These are phyloP conservation scores for Aeoliscus strigatus DNA, from an alignment of 2,797 vertebrate species.

Conservation along the genomic window DNA sequence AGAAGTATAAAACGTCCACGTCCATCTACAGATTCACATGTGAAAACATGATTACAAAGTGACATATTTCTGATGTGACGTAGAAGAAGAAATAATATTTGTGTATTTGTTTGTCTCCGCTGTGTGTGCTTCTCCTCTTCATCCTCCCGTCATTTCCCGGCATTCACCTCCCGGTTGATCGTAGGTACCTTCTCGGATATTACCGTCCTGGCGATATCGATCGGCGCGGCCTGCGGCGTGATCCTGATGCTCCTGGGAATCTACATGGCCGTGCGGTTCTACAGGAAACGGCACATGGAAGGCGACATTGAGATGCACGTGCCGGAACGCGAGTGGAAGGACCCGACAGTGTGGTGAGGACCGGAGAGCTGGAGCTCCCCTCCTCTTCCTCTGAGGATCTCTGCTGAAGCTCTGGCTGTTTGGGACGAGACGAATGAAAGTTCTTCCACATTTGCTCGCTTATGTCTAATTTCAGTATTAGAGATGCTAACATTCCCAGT, in stretches of 20 bases:
- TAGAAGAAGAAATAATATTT: too few relatives aligned
- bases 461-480: constrained; percentile 30
- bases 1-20: too few relatives aligned
- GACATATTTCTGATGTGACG: too few relatives aligned
- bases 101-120: too few relatives aligned
- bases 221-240: constrained; percentile 75
- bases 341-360: constrained; percentile 60
- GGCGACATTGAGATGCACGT: constrained; percentile 39
- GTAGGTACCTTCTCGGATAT: constrained; percentile 79
- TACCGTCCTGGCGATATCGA: constrained; percentile 75
- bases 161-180: constrained; percentile 2
- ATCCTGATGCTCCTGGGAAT: constrained; percentile 77
- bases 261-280: constrained; percentile 67
- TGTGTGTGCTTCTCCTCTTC: too few relatives aligned
- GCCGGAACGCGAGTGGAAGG: constrained; percentile 23
- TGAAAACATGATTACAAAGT: too few relatives aligned
- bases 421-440: constrained; percentile 32
- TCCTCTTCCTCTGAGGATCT: constrained; percentile 29
- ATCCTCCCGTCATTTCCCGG: background rate
- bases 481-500: constrained; percentile 2
- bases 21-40: too few relatives aligned
- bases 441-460: constrained; percentile 38
- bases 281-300: constrained; percentile 29
- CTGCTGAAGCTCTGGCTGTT: constrained; percentile 27
- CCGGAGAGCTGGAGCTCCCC: constrained; percentile 16